Percentiles rank a stretch among this genome's conserved stretches.
These are phyloP conservation scores for Athetis lepigone DNA, from an alignment of 2,888 invertebrate genomes.

Conservation along the genomic window DNA sequence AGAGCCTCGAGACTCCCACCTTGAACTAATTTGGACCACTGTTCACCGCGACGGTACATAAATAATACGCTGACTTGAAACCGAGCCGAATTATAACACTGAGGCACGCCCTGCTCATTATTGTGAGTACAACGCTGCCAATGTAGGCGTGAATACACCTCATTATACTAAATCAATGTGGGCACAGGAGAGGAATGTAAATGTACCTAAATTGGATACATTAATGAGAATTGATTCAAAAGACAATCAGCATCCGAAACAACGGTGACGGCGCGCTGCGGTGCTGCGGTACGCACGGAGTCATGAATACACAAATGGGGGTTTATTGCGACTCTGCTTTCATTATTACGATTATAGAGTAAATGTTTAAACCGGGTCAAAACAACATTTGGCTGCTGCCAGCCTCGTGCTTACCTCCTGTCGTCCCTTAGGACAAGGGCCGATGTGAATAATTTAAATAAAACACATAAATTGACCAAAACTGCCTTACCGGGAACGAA, in stretches of 20 bases:
- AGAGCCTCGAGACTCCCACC: slow-evolving; percentile 62
- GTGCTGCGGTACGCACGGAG: slow-evolving; percentile 62
- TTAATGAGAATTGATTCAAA: slow-evolving; percentile 77
- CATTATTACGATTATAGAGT: slow-evolving; percentile 70
- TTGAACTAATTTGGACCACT: slow-evolving; percentile 68
- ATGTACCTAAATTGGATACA: slow-evolving; percentile 66
- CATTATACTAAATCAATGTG: slow-evolving; percentile 63
- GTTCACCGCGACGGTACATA: slow-evolving; percentile 52
- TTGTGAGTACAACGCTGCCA: slow-evolving; percentile 43
- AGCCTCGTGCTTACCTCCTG: slow-evolving; percentile 52
- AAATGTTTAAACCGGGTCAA: slow-evolving; percentile 66
- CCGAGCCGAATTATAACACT: slow-evolving; percentile 55
- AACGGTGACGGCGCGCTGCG: slow-evolving; percentile 59
- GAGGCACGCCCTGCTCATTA: slow-evolving; percentile 49
- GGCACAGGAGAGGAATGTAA: slow-evolving; percentile 62
- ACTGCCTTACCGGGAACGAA: slow-evolving; percentile 52
- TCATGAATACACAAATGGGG: slow-evolving; percentile 82
- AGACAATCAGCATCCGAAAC: slow-evolving; percentile 76
- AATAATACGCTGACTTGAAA: slow-evolving; percentile 56
- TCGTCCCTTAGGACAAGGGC: slow-evolving; percentile 56
- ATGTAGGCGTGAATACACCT: slow-evolving; percentile 54
- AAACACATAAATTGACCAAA: slow-evolving; percentile 68
- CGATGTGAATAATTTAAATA: slow-evolving; percentile 65
- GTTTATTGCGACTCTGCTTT: slow-evolving; percentile 74
- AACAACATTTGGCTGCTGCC: slow-evolving; percentile 56